A percentile compares a stretch with the other conserved stretches of the same genome.
Evolutionary conservation across 2,888 invertebrate species (phyloP).

Genomic region (Drosophila parthenogenetica): DNA sequence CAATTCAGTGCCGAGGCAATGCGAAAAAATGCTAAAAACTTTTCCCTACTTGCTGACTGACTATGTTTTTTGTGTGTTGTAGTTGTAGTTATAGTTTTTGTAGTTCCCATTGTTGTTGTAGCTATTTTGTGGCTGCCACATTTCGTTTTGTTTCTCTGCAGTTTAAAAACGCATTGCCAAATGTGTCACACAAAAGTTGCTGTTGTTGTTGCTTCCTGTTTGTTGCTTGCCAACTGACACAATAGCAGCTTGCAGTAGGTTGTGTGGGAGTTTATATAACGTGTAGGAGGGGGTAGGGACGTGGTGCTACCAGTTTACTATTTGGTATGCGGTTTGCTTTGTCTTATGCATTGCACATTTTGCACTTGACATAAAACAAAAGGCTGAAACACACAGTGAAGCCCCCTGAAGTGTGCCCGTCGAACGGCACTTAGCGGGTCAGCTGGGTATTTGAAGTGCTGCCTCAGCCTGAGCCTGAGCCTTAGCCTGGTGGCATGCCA

Average conservation of each 20-base stretch:
- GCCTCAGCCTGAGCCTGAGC: background rate
- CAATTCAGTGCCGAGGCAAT: constrained; percentile 76
- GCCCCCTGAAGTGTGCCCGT: constrained; percentile 33
- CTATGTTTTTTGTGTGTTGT: constrained; percentile 40
- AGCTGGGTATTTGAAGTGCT: constrained; percentile 21
- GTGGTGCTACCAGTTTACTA: constrained; percentile 13
- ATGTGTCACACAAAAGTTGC: constrained; percentile 71
- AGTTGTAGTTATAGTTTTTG: constrained; percentile 19
- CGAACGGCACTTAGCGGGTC: constrained; percentile 69
- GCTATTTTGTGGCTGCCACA: constrained; percentile 70
- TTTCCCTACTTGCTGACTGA: constrained; percentile 61
- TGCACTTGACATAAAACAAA: constrained; percentile 71
- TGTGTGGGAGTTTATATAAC: background rate
- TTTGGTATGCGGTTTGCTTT: constrained; percentile 60
- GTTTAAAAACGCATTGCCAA: constrained; percentile 78
- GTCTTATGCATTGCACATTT: constrained; percentile 73
- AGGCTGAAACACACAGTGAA: constrained; percentile 36
- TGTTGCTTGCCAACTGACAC: constrained; percentile 45
- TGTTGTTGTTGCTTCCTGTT: constrained; percentile 26
- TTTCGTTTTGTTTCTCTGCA: constrained; percentile 68
- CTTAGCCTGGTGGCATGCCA: constrained; percentile 1
- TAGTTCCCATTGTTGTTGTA: constrained; percentile 15
- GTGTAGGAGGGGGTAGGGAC: background rate
- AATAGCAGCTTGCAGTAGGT: constrained; percentile 35
- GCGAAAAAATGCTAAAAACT: constrained; percentile 68